phyloP scores from a whole-genome alignment of 2,888 invertebrate species.

The Yponomeuta sedellus region DNA sequence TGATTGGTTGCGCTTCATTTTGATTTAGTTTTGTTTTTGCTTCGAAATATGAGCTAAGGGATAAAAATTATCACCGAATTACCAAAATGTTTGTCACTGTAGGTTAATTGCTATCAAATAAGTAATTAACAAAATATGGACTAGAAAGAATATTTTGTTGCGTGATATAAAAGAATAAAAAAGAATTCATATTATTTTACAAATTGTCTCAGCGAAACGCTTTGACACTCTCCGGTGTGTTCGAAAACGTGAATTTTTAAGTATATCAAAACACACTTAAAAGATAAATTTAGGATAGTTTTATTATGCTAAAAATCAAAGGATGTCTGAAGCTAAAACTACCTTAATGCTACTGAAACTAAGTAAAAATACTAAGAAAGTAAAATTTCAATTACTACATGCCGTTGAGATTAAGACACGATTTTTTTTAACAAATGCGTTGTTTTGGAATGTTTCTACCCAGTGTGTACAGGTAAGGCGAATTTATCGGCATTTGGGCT shows the following conservation, averaged over 20 bases:
- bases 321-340: background rate
- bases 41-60: background rate
- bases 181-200: background rate
- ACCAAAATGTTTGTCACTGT: background rate
- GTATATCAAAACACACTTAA: background rate
- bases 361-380: too few species aligned
- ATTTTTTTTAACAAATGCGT: too few species aligned
- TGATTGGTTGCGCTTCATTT: constrained; percentile 48
- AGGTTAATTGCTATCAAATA: background rate
- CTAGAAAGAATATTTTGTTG: background rate
- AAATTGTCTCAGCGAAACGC: background rate
- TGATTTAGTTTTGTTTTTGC: constrained; percentile 11
- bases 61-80: background rate
- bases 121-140: background rate
- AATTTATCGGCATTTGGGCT: too few species aligned
- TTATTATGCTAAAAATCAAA: background rate
- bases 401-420: too few species aligned
- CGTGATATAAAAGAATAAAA: background rate
- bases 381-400: too few species aligned
- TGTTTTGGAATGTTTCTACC: too few species aligned
- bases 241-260: background rate
- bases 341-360: too few species aligned
- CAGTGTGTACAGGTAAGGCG: too few species aligned
- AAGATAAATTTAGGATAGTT: background rate
- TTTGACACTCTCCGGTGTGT: background rate